Conservation (phyloP, 2,888 invertebrate genomes). For the Lycophotia porphyrea region DNA sequence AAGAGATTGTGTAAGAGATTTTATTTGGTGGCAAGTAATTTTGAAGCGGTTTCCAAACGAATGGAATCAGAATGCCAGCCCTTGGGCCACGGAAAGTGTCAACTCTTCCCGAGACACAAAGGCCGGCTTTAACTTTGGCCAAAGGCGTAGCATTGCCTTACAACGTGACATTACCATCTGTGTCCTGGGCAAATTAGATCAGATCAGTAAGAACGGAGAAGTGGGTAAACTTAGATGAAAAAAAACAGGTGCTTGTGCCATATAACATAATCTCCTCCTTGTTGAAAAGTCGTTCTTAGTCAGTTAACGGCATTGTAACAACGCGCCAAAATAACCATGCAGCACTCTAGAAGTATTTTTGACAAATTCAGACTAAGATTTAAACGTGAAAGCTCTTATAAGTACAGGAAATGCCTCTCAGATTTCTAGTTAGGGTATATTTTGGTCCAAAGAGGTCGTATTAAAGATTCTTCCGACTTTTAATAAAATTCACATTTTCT, state of each 20-base stretch:
- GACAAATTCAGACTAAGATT: not conserved
- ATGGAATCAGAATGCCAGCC: not conserved
- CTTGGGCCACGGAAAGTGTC: not conserved
- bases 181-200: not conserved
- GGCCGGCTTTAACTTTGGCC: not conserved
- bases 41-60: not conserved
- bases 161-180: not conserved
- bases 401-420: not conserved
- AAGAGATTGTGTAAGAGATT: too few species aligned
- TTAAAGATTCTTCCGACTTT: too few species aligned
- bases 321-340: too few species aligned
- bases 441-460: not conserved
- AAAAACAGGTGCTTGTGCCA: too few species aligned
- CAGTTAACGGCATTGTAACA: too few species aligned
- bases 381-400: not conserved
- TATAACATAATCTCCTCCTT: too few species aligned
- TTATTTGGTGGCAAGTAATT: not conserved
- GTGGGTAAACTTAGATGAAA: too few species aligned
- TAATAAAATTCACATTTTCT: not conserved
- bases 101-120: not conserved
- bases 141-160: not conserved
- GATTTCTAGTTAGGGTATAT: not conserved
- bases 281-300: too few species aligned
- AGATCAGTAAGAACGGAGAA: too few species aligned
- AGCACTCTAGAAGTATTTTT: not conserved